Conservation (phyloP, 1,140 invertebrate genomes). For the Achatina immaculata region DNA sequence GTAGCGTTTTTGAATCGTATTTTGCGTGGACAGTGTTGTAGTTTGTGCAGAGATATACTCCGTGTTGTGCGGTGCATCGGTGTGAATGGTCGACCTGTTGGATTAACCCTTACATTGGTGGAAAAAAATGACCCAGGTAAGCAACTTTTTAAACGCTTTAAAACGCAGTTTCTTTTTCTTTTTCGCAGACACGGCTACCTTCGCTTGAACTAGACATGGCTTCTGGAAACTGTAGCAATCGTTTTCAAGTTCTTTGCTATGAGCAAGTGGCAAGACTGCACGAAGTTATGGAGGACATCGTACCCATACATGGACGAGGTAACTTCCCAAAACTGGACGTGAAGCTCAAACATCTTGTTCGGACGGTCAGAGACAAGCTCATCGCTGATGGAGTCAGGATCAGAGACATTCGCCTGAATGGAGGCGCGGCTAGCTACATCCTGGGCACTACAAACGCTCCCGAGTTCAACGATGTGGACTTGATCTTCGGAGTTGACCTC, state of each 20-base stretch:
- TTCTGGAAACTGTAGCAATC: slow-evolving; percentile 52
- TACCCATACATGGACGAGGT: slow-evolving; percentile 95
- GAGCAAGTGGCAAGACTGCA: slow-evolving; percentile 94
- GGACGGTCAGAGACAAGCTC: slow-evolving; percentile 84
- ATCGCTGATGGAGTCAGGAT: slow-evolving; percentile 82
- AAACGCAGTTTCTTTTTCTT: too few relatives aligned
- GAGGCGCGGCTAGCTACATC: slow-evolving; percentile 95
- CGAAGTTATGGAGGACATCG: slow-evolving; percentile 94
- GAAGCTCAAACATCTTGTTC: slow-evolving; percentile 91
- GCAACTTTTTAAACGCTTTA: too few relatives aligned
- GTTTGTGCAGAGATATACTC: too few relatives aligned
- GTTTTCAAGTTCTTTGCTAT: slow-evolving; percentile 84
- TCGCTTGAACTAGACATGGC: too few relatives aligned
- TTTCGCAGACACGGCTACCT: too few relatives aligned
- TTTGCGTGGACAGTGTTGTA: too few relatives aligned
- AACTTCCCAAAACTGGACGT: slow-evolving; percentile 97
- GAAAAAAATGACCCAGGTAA: too few relatives aligned
- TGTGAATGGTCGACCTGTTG: too few relatives aligned
- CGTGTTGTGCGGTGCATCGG: too few relatives aligned
- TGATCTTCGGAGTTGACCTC: slow-evolving; percentile 97
- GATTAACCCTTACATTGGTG: too few relatives aligned
- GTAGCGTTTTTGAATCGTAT: too few relatives aligned
- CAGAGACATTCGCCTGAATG: slow-evolving; percentile 94
- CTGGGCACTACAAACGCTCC: slow-evolving; percentile 82
- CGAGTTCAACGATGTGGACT: slow-evolving; percentile 96